Evolutionary conservation across 2,113 vertebrate species (phyloP).

Genomic region (Mohoua ochrocephala): DNA sequence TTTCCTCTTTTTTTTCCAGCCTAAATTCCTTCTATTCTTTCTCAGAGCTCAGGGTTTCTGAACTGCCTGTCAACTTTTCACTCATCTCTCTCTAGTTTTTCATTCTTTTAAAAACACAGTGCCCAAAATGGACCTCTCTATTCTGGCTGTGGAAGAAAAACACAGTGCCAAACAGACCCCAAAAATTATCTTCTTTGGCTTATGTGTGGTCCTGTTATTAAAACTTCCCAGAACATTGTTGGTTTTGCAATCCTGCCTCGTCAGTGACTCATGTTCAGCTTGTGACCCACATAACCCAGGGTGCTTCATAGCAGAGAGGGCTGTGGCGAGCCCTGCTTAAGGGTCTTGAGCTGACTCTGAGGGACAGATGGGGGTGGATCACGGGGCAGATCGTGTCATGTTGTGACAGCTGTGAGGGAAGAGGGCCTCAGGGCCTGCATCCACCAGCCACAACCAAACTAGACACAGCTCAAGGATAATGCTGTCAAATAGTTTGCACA

Average conservation of each 20-base stretch:
- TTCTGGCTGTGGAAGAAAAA: neutral
- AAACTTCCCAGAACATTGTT: neutral
- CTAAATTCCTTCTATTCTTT: neutral
- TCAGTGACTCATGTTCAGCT: neutral
- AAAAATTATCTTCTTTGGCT: neutral
- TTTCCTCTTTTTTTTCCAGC: neutral
- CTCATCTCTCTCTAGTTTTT: neutral
- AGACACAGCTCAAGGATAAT: neutral
- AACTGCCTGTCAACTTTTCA: neutral
- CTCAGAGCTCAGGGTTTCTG: neutral
- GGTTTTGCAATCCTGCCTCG: neutral
- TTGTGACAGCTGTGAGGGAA: neutral
- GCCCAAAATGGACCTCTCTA: neutral
- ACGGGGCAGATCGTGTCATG: accelerated
- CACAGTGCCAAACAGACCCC: neutral
- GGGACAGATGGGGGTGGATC: neutral
- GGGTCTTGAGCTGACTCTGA: neutral
- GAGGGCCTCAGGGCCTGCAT: neutral
- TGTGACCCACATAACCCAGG: neutral
- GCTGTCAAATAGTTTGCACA: neutral
- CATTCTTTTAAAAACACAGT: neutral
- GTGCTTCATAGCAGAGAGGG: neutral
- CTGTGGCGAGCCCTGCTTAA: accelerated
- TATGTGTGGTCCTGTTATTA: neutral
- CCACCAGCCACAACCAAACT: neutral